Base-by-base conservation (phyloP, 2,888 invertebrate species). In the Pandemis corylana region DNA sequence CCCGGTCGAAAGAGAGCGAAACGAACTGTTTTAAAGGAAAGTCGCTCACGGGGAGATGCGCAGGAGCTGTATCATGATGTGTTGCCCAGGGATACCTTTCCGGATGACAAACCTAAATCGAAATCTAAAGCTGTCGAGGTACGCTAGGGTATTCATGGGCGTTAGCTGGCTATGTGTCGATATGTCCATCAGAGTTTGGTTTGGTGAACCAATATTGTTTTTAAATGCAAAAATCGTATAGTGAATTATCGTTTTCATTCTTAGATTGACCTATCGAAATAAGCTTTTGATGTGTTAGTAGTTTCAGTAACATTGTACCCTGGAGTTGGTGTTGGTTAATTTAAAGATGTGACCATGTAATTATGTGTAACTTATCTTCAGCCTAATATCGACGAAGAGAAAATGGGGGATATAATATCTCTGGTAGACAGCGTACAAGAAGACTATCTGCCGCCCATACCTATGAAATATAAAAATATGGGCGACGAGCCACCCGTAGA, bases 341-440 rank as follows among this genome's bases (percentile, higher is more conserved):
- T 51, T 51, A 51, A 0, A 5, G 13, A 5, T n/a, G 13, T n/a
- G n/a, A 51, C 13, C n/a, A 6, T 1, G 51, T 7, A 56, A 56
- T 9, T 9, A 20, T 15, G 13, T 10, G 0, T 41, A 62, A 53
- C 36, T 75, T 13, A 20, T 67, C 0, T 42, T 64, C 15, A 83
- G 87, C 79, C 81, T 5, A 80, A 82, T 72, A 78, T 83, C 0
- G 92, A 93, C 68, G 94, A 94, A 80, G 94, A 94, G 76, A 84
- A 90, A 67, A 89, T 94, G 91, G 94, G 93, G 5, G 94, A 94
- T 61, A 93, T 94, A 41, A 83, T 93, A 71, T 94, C 94, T 0
- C 80, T 94, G 73, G 92, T 94, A 36, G 94, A 94, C 78, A 94
- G 93, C 76, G 89, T 94, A 70, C 93, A 93, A 79, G 94, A 94